Base-by-base conservation (phyloP, 2,113 vertebrate species). In the Tragelaphus scriptus region DNA sequence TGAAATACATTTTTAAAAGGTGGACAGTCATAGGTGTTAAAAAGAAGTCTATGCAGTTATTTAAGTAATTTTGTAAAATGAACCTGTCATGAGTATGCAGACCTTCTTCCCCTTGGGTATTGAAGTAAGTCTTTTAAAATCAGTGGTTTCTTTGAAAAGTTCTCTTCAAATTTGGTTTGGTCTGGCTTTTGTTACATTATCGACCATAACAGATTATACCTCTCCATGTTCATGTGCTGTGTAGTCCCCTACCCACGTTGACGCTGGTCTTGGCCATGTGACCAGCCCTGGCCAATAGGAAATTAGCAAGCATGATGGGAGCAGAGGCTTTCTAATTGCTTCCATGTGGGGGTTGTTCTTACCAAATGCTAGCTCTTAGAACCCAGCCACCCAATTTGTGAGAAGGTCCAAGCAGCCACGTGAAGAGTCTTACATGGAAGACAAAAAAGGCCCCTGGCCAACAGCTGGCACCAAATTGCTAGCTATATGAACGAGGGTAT, bases 71-170 rank as follows among this genome's bases (percentile, higher is more conserved):
- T 84, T 97, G 61, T 86, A 80, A 96, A 96, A 86, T 84, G 8
- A 94, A 63, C 16, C n/a, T 93, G 19, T 61, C 94, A 75, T 80
- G 59, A 59, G 61, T 81, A 55, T 15, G 79, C 4, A 85, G 58
- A 95, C 15, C 30, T 80, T 81, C 36, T 79, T 63, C 51, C 23
- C 9, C 14, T 90, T 80, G 59, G 87, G 53, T 90, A 25, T 32
- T 91, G 85, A 23, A 85, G 3, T 26, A 95, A 71, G 53, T 58
- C 30, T 85, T 93, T 95, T 93, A 82, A 92, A 92, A 92, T 56
- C 25, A 75, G 40, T 65, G 26, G 26, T 77, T 85, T 97, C 65
- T 90, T 65, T 95, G 26, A 90, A n/a, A 56, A 75, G 30, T 61
- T 91, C 16, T 51, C 49, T 65, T 80, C 49, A 55, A 68, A 40